phyloP scores from a whole-genome alignment of 2,797 vertebrate genomes.

The Rachycentron canadum region DNA sequence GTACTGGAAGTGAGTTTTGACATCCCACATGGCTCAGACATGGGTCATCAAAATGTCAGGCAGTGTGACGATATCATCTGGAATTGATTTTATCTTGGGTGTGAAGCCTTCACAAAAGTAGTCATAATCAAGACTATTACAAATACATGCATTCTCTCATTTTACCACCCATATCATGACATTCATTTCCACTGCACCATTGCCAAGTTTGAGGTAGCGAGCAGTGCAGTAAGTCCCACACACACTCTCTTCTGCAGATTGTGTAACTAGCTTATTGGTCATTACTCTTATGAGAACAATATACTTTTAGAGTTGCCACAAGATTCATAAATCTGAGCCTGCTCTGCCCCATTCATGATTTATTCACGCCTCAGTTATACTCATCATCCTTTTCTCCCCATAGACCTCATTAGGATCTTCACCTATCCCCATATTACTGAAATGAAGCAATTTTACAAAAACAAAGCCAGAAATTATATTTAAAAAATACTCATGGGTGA shows the following conservation, averaged over 20 bases:
- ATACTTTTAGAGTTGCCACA: conserved; percentile 18
- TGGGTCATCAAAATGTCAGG: conserved; percentile 19
- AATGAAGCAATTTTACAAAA: conserved; percentile 20
- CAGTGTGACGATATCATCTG: conserved; percentile 1
- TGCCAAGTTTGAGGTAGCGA: background rate
- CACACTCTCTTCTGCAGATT: background rate
- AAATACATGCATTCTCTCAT: background rate
- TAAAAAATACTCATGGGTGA: conserved; percentile 1
- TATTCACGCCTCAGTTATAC: conserved; percentile 7
- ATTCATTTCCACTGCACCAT: background rate
- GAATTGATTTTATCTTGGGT: conserved; percentile 9
- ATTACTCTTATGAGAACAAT: conserved; percentile 12
- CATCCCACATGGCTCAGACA: conserved; percentile 20
- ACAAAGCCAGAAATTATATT: background rate
- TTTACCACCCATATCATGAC: background rate
- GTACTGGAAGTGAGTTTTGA: conserved; percentile 4
- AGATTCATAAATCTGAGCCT: conserved; percentile 6
- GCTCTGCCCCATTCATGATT: conserved; percentile 26
- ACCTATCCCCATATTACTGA: conserved; percentile 23
- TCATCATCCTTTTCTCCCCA: conserved; percentile 21
- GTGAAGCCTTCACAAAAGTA: background rate
- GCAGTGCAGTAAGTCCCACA: background rate
- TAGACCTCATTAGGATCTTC: conserved; percentile 47
- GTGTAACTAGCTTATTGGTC: background rate
- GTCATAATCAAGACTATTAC: background rate